Conservation (phyloP, 2,797 vertebrate species). For the Acanthurus lineatus region DNA sequence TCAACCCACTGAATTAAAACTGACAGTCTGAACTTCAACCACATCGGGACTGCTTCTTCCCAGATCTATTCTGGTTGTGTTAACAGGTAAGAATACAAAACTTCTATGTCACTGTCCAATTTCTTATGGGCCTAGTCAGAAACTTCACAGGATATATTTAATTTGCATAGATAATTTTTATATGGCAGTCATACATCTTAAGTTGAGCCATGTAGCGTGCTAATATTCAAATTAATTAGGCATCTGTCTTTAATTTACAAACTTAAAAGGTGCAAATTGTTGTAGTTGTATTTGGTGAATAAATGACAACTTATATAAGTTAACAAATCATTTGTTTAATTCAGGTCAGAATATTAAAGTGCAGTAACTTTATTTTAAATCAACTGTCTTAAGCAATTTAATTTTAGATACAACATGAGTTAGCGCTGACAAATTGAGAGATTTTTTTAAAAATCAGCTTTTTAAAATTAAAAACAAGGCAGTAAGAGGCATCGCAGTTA, state of each 20-base stretch:
- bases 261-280: neutral
- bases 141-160: too few relatives aligned
- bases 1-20: too few relatives aligned
- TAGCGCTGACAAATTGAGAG: neutral
- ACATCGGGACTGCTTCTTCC: too few relatives aligned
- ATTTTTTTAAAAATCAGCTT: constrained; percentile 57
- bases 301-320: constrained; percentile 19
- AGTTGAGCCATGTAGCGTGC: too few relatives aligned
- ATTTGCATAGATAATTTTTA: too few relatives aligned
- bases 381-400: neutral
- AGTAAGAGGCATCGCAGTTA: constrained; percentile 6
- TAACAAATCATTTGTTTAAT: constrained; percentile 31
- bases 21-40: too few relatives aligned
- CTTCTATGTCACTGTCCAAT: too few relatives aligned
- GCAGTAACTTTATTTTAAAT: constrained; percentile 52
- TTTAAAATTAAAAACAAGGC: constrained; percentile 42
- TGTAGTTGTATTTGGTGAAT: neutral
- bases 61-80: too few relatives aligned
- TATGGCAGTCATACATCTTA: too few relatives aligned
- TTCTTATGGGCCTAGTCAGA: too few relatives aligned
- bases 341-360: constrained; percentile 46
- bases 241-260: neutral
- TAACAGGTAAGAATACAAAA: too few relatives aligned
- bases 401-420: constrained; percentile 2
- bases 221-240: too few relatives aligned